Conservation (phyloP, 2,888 invertebrate genomes). For the Clivina fossor region DNA sequence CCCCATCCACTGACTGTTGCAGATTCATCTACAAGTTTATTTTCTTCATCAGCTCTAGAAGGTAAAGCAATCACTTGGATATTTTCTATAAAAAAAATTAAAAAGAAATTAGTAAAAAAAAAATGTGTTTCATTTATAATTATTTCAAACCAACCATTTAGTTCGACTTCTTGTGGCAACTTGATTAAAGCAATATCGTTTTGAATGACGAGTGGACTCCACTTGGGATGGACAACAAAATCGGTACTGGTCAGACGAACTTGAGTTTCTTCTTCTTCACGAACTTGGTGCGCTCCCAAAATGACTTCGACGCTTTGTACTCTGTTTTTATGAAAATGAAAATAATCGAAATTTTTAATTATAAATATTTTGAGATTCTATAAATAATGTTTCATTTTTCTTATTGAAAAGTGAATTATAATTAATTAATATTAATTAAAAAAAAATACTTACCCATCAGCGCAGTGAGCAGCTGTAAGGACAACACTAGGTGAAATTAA, state of each 20-base stretch:
- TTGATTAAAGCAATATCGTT: conserved; percentile 56
- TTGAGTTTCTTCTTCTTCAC: conserved; percentile 30
- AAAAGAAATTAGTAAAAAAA: background rate
- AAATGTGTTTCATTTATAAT: background rate
- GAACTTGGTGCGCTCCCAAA: conserved; percentile 39
- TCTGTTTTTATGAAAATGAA: background rate
- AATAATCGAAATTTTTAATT: background rate
- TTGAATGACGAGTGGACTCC: conserved; percentile 42
- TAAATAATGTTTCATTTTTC: background rate
- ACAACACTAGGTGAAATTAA: conserved; percentile 54
- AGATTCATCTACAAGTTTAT: conserved; percentile 47
- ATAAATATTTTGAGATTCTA: background rate
- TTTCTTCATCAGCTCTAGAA: background rate
- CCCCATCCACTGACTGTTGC: conserved; percentile 57
- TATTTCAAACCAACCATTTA: conserved; percentile 47
- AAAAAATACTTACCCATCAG: conserved; percentile 47
- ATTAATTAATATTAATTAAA: background rate
- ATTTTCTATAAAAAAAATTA: conserved; percentile 46
- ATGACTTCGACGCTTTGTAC: conserved; percentile 43
- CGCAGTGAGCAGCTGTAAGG: conserved; percentile 57
- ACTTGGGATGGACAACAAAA: conserved; percentile 47
- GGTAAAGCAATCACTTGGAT: conserved; percentile 49
- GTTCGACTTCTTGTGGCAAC: conserved; percentile 48
- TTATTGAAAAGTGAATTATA: background rate
- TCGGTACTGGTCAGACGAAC: conserved; percentile 37